Conservation (phyloP, 2,888 invertebrate species). For the Pseudanteris insignis region DNA sequence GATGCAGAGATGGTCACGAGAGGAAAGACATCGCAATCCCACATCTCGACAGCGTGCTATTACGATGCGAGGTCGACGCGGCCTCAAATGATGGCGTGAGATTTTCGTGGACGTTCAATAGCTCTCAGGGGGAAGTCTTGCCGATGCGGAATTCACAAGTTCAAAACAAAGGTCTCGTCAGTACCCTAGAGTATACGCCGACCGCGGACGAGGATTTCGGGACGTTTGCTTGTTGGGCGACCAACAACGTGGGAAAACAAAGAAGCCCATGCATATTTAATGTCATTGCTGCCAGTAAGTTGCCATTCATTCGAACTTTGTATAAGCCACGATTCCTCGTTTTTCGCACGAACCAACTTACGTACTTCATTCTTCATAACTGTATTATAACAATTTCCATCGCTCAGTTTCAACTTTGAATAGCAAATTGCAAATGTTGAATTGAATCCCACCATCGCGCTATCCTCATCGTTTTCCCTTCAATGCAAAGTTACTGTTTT, state of each 20-base stretch:
- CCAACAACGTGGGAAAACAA: conserved; percentile 84
- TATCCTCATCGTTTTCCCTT: conserved; percentile 26
- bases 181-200: conserved; percentile 71
- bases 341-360: conserved; percentile 23
- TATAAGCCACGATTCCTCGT: conserved; percentile 28
- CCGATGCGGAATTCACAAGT: conserved; percentile 75
- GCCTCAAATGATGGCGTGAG: conserved; percentile 76
- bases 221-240: conserved; percentile 88
- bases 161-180: conserved; percentile 67
- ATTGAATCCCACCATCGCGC: conserved; percentile 10
- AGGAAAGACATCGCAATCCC: conserved; percentile 78
- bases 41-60: conserved; percentile 77
- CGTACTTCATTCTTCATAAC: conserved; percentile 28
- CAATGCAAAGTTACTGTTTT: conserved; percentile 14
- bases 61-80: conserved; percentile 84
- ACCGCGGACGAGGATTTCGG: conserved; percentile 74
- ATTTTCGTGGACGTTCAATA: conserved; percentile 88
- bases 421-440: conserved; percentile 35
- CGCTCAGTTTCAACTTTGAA: conserved; percentile 20
- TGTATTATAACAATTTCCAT: conserved; percentile 29
- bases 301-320: conserved; percentile 32
- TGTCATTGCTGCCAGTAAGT: conserved; percentile 82
- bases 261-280: conserved; percentile 82
- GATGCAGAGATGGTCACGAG: conserved; percentile 78
- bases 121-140: conserved; percentile 76